Evolutionary conservation across 2,888 invertebrate genomes (phyloP).

Genomic region (Agrilus biguttatus): DNA sequence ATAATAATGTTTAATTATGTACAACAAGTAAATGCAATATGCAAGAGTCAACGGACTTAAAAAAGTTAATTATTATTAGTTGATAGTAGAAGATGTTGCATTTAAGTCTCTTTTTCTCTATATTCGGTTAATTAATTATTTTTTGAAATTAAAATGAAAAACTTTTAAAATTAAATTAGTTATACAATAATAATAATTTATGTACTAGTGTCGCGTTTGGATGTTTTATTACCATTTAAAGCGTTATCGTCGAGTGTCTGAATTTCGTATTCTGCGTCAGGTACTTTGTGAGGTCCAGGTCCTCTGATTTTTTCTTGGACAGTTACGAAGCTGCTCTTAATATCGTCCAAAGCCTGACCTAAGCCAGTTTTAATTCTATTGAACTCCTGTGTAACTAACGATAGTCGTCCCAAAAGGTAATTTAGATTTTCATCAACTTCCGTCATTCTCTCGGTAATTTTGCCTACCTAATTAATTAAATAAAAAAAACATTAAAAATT

Average conservation of each 20-base stretch:
- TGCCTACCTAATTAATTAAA: conserved; percentile 42
- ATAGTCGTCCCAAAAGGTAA: conserved; percentile 62
- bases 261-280: conserved; percentile 16
- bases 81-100: too few species aligned
- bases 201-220: not conserved
- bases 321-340: conserved; percentile 48
- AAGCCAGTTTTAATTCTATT: conserved; percentile 64
- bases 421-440: conserved; percentile 74
- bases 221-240: not conserved
- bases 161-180: not conserved
- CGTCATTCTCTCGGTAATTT: conserved; percentile 60
- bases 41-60: too few species aligned
- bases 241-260: not conserved
- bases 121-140: too few species aligned
- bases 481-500: not conserved
- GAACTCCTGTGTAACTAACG: conserved; percentile 73
- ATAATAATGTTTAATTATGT: too few species aligned
- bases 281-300: conserved; percentile 42
- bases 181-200: not conserved
- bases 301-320: conserved; percentile 42
- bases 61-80: too few species aligned
- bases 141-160: not conserved
- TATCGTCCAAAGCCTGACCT: conserved; percentile 55
- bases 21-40: too few species aligned
- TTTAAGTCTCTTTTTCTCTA: too few species aligned